Base-by-base conservation (phyloP, 92 coral and sea anemone species). In the Siderastrea radians region DNA sequence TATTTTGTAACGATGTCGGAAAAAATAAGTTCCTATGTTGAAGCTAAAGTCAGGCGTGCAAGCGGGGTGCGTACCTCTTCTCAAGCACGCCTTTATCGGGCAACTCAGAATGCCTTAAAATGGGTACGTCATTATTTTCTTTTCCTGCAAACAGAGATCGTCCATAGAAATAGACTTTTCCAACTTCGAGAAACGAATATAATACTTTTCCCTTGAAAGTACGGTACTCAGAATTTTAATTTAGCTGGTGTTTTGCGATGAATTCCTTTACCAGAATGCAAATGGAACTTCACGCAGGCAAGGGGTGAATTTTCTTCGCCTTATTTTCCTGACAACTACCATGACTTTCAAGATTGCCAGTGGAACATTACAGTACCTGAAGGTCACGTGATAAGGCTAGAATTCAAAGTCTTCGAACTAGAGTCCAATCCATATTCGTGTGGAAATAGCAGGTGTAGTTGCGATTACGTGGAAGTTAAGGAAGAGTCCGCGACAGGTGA, bases 311-410 rank as follows among this genome's bases (percentile, higher is more conserved):
- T 92, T 15, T 67, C 81, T 47, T 88, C 95, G n/a, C 95, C 95
- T 26, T 51, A 79, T 74, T 92, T 71, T 64, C 95, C 95, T 10
- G 63, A 53, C 45, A 84, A 92, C 49, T 92, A 92, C 76, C 87
- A 86, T 51, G 73, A 79, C 80, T 77, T 72, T 75, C 90, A 84
- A 49, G 90, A 88, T 63, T 92, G 95, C 62, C 92, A 84, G 59
- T 92, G 95, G 95, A 88, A 81, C 9, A 92, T 92, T 19, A 79
- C 90, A 10, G 92, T 75, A 1, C 92, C 85, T 7, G 10, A 6
- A 14, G 87, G 58, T 51, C 60, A 74, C 73, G 87, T 62, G 73
- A 91, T 91, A 15, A 11, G 57, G 7, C 64, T 87, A 38, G 49
- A 19, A 16, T 91, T 91, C 45, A 77, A 65, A 10, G 89, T 46